These are phyloP conservation scores for Nylanderia fulva DNA, from an alignment of 1,140 invertebrate species.

Conservation along the genomic window DNA sequence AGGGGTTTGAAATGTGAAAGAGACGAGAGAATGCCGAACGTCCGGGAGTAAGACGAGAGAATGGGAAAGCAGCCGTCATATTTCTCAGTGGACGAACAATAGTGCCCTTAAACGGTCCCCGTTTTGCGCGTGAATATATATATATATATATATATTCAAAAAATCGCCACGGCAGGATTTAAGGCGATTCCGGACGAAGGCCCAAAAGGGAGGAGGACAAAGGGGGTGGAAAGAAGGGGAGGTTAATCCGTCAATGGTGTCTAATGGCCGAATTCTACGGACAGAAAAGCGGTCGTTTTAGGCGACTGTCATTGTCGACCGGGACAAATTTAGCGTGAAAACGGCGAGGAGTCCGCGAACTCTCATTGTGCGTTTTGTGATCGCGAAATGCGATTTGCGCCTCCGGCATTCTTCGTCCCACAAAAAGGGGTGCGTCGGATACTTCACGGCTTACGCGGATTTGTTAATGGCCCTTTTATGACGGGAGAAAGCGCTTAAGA, in stretches of 20 bases:
- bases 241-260: constrained; percentile 76
- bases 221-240: neutral
- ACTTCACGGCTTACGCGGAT: constrained; percentile 37
- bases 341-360: constrained; percentile 70
- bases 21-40: constrained; percentile 30
- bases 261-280: constrained; percentile 73
- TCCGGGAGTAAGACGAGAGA: constrained; percentile 35
- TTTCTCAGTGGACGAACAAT: constrained; percentile 71
- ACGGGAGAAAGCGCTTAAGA: constrained; percentile 12
- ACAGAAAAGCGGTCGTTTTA: constrained; percentile 76
- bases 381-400: constrained; percentile 50
- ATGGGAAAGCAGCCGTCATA: constrained; percentile 51
- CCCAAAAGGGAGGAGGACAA: neutral
- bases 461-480: constrained; percentile 55
- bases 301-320: constrained; percentile 57
- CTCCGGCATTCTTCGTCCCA: constrained; percentile 28
- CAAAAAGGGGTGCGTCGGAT: constrained; percentile 30
- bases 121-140: constrained; percentile 67
- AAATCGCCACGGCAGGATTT: constrained; percentile 57
- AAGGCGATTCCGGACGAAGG: constrained; percentile 46
- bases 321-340: constrained; percentile 78
- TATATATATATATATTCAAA: constrained; percentile 61
- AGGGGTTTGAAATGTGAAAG: constrained; percentile 23
- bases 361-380: constrained; percentile 34
- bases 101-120: constrained; percentile 70